Percentiles rank a stretch among this genome's conserved stretches.
These are phyloP conservation scores for Euclidia mi DNA, from an alignment of 2,888 invertebrate genomes.

Conservation along the genomic window DNA sequence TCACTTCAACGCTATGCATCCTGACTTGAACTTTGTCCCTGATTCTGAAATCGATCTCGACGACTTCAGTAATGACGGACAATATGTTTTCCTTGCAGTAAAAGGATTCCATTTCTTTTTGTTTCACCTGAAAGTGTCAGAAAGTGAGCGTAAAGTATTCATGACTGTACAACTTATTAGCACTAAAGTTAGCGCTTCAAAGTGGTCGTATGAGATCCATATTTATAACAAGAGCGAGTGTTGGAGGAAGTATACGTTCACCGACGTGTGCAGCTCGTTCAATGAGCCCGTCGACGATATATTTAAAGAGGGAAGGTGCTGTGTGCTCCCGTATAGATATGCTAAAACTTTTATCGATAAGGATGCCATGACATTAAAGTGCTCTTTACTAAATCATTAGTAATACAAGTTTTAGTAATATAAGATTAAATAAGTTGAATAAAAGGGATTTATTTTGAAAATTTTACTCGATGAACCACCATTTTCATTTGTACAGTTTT, in stretches of 20 bases:
- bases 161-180: constrained; percentile 73
- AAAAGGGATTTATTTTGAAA: no score
- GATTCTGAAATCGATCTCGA: constrained; percentile 68
- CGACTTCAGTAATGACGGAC: constrained; percentile 53
- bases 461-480: no score
- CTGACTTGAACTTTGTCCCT: constrained; percentile 48
- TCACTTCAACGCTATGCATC: constrained; percentile 71
- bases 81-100: constrained; percentile 60
- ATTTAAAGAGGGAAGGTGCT: constrained; percentile 60
- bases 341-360: constrained; percentile 40
- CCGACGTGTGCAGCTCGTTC: constrained; percentile 63
- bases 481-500: no score
- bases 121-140: constrained; percentile 66
- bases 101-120: constrained; percentile 71
- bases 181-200: constrained; percentile 67
- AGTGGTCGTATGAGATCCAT: constrained; percentile 79
- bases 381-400: no score
- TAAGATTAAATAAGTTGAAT: no score
- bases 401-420: no score
- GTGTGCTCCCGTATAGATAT: constrained; percentile 57
- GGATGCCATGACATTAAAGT: constrained; percentile 32
- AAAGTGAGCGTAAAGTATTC: constrained; percentile 56
- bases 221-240: constrained; percentile 75
- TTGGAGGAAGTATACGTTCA: constrained; percentile 67
- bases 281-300: constrained; percentile 57